Evolutionary conservation across 2,888 invertebrate genomes (phyloP), one percentile per base, ranked within the genome.

Genomic region (Callyntrura guangdongensis): DNA sequence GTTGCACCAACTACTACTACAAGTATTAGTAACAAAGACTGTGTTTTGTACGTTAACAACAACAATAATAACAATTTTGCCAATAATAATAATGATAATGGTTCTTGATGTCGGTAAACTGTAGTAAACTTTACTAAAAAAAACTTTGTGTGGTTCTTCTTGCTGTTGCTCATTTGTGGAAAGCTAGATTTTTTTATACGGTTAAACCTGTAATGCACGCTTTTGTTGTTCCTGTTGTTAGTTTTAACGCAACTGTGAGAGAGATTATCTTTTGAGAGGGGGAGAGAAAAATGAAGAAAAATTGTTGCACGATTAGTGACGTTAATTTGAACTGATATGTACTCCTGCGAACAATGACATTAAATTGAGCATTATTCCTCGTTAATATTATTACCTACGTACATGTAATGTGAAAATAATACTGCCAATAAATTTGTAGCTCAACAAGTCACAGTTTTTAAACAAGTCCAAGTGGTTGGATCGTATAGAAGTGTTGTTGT

Each of bases 401-500:
- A 61, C 61, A 9, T 9, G 61, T 22, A 61, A 61, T 61, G 61
- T 1, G 61, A 61, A 61, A 61, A 14, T 61, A 61, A 59, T 22
- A 61, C 22, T 22, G 17, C 61, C 61, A 67, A 67, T 67, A 67
- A 67, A 67, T 67, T 67, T 53, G 14, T 67, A 27, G 27, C 67
- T 27, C 27, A 67, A 67, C 67, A 67, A 67, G 67, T 67, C 11
- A 27, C 14, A 17, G 61, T 61, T 20, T 61, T 20, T 17, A 61
- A 61, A 61, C 61, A 61, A 61, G 61, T 22, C 14, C 25, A 27
- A 67, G 27, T 27, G 67, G 6, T 12, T 27, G 67, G 36, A 6
- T 36, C 6, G 36, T 36, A n/a, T n/a, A n/a, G n/a, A n/a, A 36
- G 36, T 14, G 22, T 64, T 3, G 67, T 67, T 27, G 5, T 67